Base-by-base conservation (phyloP, 1,140 invertebrate genomes). In the Nymphalis io region DNA sequence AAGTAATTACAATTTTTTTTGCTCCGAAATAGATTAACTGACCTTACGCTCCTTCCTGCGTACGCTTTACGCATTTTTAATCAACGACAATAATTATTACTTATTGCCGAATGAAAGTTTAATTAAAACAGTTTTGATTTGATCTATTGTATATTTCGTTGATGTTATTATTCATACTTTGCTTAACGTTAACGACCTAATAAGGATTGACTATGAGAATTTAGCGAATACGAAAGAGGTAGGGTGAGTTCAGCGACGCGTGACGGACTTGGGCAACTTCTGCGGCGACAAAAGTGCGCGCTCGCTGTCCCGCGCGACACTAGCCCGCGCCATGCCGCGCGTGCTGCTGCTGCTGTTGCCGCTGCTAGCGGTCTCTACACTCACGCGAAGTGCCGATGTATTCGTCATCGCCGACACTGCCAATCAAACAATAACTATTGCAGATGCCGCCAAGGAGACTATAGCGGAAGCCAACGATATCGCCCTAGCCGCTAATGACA, bases 271-370 rank as follows among this genome's bases (percentile, higher is more conserved):
- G 72, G 63, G 87, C 84, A 89, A 89, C 78, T 40, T n/a, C 64
- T 23, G 46, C 44, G 53, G 73, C 74, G 80, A 84, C 85, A 89
- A 89, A 89, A 89, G 79, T 72, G 79, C 73, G 83, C 68, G 79
- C 68, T 46, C 46, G 40, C 61, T 59, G 75, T 77, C 72, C 84
- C 83, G 84, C 87, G 87, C 79, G 81, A 78, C 87, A 89, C 76
- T 90, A 83, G 80, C 78, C 77, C 80, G 82, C 79, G 85, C 80
- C 82, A 89, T 89, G 87, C 83, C 83, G 76, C 80, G 79, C 77
- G 80, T 77, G 75, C 68, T 77, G 81, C 68, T 70, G 62, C 77
- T 74, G 66, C 74, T 78, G 81, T 77, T 78, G 73, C 76, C 55
- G 69, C 76, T 83, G 66, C 72, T 80, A 68, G 64, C 75, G 59